A percentile compares a stretch with the other conserved stretches of the same genome.
These are phyloP conservation scores for Psittacus erithacus DNA, from an alignment of 2,113 vertebrate species.

Conservation along the genomic window DNA sequence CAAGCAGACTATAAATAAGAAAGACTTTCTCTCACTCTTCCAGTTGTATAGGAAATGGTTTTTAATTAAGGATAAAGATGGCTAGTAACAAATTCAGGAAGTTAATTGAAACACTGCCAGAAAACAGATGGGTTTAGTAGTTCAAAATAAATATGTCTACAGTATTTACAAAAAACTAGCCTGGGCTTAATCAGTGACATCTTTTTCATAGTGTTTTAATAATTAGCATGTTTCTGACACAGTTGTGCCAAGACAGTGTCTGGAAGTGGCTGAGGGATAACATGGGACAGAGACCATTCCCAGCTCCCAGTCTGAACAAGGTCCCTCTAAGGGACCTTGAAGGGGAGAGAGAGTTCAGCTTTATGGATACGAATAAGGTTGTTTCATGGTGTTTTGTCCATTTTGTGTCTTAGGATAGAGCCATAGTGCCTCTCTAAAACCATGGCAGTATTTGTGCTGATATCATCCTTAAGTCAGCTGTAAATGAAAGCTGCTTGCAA, in stretches of 20 bases:
- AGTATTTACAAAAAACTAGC: background rate
- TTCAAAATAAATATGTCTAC: background rate
- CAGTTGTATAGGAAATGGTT: background rate
- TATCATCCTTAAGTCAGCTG: background rate
- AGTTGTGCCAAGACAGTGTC: background rate
- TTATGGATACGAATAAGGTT: background rate
- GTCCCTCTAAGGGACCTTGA: background rate
- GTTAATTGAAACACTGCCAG: background rate
- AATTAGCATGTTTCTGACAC: background rate
- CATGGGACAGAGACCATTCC: background rate
- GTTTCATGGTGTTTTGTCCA: background rate
- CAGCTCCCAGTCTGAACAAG: background rate
- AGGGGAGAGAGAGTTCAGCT: background rate
- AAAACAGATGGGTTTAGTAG: background rate
- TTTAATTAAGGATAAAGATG: background rate
- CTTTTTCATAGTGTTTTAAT: background rate
- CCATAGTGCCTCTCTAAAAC: background rate
- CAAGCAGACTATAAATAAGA: background rate
- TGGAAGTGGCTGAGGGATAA: background rate
- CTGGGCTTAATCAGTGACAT: background rate
- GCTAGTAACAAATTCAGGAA: background rate
- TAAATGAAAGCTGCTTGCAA: background rate
- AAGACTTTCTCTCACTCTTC: background rate
- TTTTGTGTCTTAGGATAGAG: background rate
- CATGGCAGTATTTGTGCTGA: background rate